A percentile compares a stretch with the other conserved stretches of the same genome.
phyloP scores from a whole-genome alignment of 2,797 vertebrate species.

The Dallia pectoralis region DNA sequence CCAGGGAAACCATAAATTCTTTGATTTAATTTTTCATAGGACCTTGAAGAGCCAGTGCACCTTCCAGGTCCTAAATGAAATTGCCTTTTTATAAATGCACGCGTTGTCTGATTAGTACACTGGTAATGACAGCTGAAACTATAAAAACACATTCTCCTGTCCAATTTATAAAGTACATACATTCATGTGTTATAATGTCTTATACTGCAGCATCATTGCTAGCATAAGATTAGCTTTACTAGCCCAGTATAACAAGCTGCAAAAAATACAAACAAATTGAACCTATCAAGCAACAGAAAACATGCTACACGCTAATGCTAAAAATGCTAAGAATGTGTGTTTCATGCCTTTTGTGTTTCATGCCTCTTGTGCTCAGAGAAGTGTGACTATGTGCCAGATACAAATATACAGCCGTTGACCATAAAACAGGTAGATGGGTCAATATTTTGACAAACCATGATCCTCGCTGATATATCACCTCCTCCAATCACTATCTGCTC shows the following conservation, averaged over 20 bases:
- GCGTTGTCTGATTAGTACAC: slow-evolving; percentile 57
- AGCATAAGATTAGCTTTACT: slow-evolving; percentile 22
- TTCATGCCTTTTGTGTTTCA: too few relatives aligned
- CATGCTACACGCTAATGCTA: slow-evolving; percentile 29
- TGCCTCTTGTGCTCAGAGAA: slow-evolving; percentile 32
- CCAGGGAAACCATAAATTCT: slow-evolving; percentile 55
- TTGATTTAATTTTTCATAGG: slow-evolving; percentile 58
- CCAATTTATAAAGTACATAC: slow-evolving; percentile 52
- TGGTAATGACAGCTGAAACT: slow-evolving; percentile 60
- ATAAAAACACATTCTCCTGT: slow-evolving; percentile 58
- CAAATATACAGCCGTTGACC: too few relatives aligned
- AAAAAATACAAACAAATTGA: too few relatives aligned
- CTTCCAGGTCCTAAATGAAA: slow-evolving; percentile 63
- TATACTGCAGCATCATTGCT: slow-evolving; percentile 13
- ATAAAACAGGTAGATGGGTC: slow-evolving; percentile 30
- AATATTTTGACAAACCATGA: slow-evolving; percentile 14
- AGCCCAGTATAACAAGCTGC: not conserved
- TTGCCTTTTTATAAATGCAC: slow-evolving; percentile 62
- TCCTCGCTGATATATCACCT: slow-evolving; percentile 26
- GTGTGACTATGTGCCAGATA: slow-evolving; percentile 9
- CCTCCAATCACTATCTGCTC: slow-evolving; percentile 14
- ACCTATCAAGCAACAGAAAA: slow-evolving; percentile 19
- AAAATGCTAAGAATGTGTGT: too few relatives aligned
- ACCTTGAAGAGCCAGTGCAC: slow-evolving; percentile 67
- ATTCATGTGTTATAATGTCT: slow-evolving; percentile 49